These are phyloP conservation scores for Stenchaetothrips biformis DNA, from an alignment of 2,888 invertebrate genomes.

Conservation along the genomic window DNA sequence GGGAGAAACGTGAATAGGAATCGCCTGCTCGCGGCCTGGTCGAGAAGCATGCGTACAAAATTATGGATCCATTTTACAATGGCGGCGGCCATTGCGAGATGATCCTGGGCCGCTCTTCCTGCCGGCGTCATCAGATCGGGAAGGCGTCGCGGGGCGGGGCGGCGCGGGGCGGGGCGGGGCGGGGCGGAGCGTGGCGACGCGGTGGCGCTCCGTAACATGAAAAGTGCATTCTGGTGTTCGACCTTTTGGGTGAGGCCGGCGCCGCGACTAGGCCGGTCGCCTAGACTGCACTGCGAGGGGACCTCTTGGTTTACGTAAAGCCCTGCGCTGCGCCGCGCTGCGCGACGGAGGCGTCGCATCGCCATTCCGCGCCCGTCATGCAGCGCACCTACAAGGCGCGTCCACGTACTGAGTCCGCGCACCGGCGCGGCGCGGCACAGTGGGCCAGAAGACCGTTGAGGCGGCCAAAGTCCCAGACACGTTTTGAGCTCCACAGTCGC, in stretches of 20 bases:
- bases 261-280: not conserved
- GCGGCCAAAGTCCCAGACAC: too few species aligned
- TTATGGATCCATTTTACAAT: too few species aligned
- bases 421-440: not conserved
- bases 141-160: not conserved
- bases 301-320: not conserved
- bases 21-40: too few species aligned
- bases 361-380: not conserved
- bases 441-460: too few species aligned
- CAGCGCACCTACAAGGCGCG: not conserved
- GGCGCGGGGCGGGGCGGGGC: not conserved
- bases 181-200: not conserved
- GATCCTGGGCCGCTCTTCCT: not conserved
- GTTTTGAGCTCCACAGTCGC: too few species aligned
- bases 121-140: not conserved
- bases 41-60: too few species aligned
- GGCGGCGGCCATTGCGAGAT: too few species aligned
- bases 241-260: too few species aligned
- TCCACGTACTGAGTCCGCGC: not conserved
- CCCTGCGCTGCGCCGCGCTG: not conserved
- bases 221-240: conserved; percentile 16
- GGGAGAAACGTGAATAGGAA: too few species aligned
- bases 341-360: not conserved
- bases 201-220: not conserved
- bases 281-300: not conserved